Conservation (phyloP, 2,113 vertebrate species). For the Callipepla squamata region DNA sequence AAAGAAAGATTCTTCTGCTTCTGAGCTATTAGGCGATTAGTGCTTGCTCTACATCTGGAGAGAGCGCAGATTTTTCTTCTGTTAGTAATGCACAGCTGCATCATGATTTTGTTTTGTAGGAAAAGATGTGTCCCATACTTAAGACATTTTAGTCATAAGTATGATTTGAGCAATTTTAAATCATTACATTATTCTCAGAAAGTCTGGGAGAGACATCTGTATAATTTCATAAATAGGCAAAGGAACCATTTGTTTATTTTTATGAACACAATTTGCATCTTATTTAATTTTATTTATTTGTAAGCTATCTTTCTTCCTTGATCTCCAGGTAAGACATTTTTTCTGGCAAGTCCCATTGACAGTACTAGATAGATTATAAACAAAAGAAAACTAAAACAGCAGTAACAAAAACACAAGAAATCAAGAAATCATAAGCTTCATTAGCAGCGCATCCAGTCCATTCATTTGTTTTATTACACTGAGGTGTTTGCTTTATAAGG, state of each 20-base stretch:
- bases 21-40: background rate
- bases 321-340: background rate
- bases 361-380: background rate
- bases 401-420: too few relatives aligned
- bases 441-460: background rate
- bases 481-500: background rate
- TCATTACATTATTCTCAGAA: conserved; percentile 20
- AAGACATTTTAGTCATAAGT: conserved; percentile 22
- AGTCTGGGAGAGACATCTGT: background rate
- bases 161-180: conserved; percentile 22
- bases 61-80: background rate
- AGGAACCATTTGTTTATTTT: background rate
- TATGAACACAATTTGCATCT: background rate
- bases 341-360: background rate
- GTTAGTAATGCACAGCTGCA: conserved; percentile 2
- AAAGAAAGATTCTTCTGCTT: conserved; percentile 37
- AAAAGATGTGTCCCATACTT: background rate
- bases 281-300: background rate
- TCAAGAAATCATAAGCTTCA: background rate
- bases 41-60: background rate
- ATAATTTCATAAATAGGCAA: background rate
- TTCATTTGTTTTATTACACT: background rate
- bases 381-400: background rate
- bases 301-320: background rate
- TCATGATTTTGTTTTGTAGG: conserved; percentile 7